phyloP scores from a whole-genome alignment of 1,140 invertebrate genomes.

The Coboldia fuscipes region DNA sequence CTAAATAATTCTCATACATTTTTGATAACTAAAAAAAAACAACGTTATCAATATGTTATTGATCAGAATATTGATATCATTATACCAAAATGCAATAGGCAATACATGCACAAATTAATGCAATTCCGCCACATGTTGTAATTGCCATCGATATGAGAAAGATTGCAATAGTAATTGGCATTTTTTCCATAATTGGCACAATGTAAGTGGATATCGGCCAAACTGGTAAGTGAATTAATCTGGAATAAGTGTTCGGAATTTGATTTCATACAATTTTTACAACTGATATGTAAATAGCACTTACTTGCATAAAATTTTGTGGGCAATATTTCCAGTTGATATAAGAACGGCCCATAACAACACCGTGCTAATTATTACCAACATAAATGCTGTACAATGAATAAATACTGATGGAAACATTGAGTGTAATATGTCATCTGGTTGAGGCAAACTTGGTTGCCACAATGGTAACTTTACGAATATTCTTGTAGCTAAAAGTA shows the following conservation, averaged over 20 bases:
- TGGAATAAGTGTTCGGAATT: not conserved
- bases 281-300: not conserved
- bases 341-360: slow-evolving; percentile 2
- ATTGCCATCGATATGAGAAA: slow-evolving; percentile 14
- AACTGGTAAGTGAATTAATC: not conserved
- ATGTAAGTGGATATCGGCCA: not conserved
- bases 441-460: slow-evolving; percentile 1
- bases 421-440: slow-evolving; percentile 2
- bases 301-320: slow-evolving; percentile 1
- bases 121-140: slow-evolving; percentile 21
- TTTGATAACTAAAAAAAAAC: slow-evolving; percentile 33
- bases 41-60: slow-evolving; percentile 11
- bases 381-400: slow-evolving; percentile 3
- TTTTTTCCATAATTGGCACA: slow-evolving; percentile 4
- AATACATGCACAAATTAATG: slow-evolving; percentile 23
- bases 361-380: not conserved
- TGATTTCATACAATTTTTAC: not conserved
- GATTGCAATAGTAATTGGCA: slow-evolving; percentile 18
- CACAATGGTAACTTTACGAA: slow-evolving; percentile 3
- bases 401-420: slow-evolving; percentile 4
- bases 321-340: slow-evolving; percentile 3
- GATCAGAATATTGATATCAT: slow-evolving; percentile 3
- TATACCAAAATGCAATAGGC: slow-evolving; percentile 33
- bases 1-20: slow-evolving; percentile 51
- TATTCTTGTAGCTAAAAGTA: not conserved